These are phyloP conservation scores for Zygothrica quintamaculata DNA, from an alignment of 2,888 invertebrate genomes.

Conservation along the genomic window DNA sequence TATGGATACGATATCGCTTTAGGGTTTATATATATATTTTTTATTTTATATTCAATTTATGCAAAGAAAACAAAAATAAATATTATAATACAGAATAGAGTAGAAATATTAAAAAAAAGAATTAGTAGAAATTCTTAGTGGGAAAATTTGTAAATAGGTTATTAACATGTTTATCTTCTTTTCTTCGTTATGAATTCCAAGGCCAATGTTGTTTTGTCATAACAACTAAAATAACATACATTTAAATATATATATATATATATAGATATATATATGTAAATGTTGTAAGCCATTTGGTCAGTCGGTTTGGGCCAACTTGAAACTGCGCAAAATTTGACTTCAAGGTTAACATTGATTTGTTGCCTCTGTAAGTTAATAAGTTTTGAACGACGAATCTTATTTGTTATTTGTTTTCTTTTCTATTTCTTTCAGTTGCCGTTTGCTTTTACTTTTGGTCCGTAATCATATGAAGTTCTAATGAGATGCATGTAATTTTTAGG, in stretches of 20 bases:
- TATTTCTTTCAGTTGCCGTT: no score
- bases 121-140: conserved; percentile 75
- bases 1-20: conserved; percentile 39
- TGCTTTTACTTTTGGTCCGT: no score
- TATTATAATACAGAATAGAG: conserved; percentile 20
- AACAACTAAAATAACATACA: conserved; percentile 74
- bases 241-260: no score
- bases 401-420: not conserved
- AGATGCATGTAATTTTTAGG: no score
- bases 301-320: conserved; percentile 22
- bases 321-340: conserved; percentile 46
- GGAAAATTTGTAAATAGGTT: conserved; percentile 78
- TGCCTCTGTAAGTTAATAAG: conserved; percentile 23
- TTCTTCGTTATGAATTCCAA: conserved; percentile 74
- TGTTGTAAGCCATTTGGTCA: conserved; percentile 54
- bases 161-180: conserved; percentile 76
- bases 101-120: conserved; percentile 8
- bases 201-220: conserved; percentile 38
- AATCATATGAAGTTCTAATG: no score
- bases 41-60: conserved; percentile 58
- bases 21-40: conserved; percentile 21
- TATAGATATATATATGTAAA: no score
- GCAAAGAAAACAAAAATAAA: conserved; percentile 31
- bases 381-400: conserved; percentile 14
- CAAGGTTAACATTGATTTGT: conserved; percentile 52